phyloP scores from a whole-genome alignment of 1,140 invertebrate genomes.

The Telenomus remus region DNA sequence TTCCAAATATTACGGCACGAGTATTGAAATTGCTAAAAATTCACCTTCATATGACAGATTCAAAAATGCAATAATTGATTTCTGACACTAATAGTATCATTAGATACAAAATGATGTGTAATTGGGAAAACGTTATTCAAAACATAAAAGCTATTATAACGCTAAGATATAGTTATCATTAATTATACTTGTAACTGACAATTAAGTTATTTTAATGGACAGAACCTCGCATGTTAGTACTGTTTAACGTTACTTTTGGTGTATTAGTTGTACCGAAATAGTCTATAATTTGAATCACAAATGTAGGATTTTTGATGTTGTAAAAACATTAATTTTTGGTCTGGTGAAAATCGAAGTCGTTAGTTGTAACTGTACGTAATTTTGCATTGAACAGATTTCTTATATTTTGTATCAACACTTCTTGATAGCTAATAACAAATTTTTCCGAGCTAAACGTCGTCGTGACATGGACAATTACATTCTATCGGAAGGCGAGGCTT shows the following conservation, averaged over 20 bases:
- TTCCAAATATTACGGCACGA: too few relatives aligned
- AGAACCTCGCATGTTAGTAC: too few relatives aligned
- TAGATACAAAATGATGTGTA: neutral
- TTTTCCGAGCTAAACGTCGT: conserved; percentile 38
- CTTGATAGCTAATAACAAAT: too few relatives aligned
- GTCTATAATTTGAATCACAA: too few relatives aligned
- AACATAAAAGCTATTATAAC: neutral
- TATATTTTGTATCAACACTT: neutral
- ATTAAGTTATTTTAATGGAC: conserved; percentile 2
- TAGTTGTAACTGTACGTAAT: neutral
- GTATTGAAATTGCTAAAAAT: too few relatives aligned
- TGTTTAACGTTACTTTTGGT: too few relatives aligned
- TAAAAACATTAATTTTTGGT: too few relatives aligned
- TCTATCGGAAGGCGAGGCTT: conserved; percentile 41
- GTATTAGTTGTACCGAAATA: too few relatives aligned
- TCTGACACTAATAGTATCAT: conserved; percentile 14
- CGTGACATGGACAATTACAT: conserved; percentile 53
- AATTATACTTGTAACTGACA: conserved; percentile 3
- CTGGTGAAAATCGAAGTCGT: too few relatives aligned
- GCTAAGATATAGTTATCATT: conserved; percentile 3
- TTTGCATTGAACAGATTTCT: too few relatives aligned
- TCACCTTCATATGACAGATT: too few relatives aligned
- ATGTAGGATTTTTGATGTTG: too few relatives aligned
- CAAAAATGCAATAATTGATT: conserved; percentile 13
- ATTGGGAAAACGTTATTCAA: neutral